phyloP scores from a whole-genome alignment of 2,888 invertebrate genomes.

The Eurois occulta region DNA sequence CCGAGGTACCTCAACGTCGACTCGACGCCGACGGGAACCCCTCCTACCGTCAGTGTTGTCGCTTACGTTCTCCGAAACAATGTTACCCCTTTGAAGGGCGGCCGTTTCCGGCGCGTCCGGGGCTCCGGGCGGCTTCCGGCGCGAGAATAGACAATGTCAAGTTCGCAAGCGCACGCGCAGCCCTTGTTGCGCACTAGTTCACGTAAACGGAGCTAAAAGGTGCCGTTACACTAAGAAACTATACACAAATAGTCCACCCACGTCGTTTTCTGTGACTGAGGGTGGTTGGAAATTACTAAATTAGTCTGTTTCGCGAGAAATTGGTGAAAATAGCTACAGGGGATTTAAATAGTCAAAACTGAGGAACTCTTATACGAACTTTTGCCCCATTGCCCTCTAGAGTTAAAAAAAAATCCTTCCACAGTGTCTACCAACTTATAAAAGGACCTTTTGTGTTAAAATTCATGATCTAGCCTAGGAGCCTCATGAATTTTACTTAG shows the following conservation, averaged over 20 bases:
- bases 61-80: conserved; percentile 82
- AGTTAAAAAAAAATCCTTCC: neutral
- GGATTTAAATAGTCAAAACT: neutral
- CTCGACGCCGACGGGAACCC: too few relatives aligned
- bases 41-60: too few relatives aligned
- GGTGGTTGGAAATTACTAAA: neutral
- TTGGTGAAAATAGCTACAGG: neutral
- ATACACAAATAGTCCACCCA: neutral
- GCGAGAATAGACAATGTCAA: conserved; percentile 86
- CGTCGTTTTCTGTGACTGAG: neutral
- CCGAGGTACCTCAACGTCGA: too few relatives aligned
- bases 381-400: neutral
- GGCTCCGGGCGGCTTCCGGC: conserved; percentile 75
- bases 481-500: neutral
- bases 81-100: conserved; percentile 81
- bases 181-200: conserved; percentile 50
- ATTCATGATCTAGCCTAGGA: neutral
- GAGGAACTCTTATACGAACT: neutral
- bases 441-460: neutral
- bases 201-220: conserved; percentile 38
- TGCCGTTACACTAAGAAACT: neutral
- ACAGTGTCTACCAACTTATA: neutral
- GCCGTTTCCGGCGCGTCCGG: conserved; percentile 78
- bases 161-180: conserved; percentile 79
- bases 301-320: neutral